A percentile compares a stretch with the other conserved stretches of the same genome.
Conservation (phyloP, 2,113 vertebrate genomes). For the Oryzias woworae region DNA sequence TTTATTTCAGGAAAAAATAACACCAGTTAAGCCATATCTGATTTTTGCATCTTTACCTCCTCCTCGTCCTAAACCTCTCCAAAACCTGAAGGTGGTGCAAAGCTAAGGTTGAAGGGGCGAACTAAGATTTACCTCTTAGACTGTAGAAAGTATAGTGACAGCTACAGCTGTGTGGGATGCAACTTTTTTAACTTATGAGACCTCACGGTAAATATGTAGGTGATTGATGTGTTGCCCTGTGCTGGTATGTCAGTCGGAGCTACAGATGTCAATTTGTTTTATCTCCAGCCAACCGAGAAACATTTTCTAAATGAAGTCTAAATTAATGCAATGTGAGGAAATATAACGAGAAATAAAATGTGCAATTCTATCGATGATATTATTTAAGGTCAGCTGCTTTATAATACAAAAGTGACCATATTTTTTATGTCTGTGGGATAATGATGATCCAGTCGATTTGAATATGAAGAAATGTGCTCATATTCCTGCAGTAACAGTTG, state of each 20-base stretch:
- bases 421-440: slow-evolving; percentile 4
- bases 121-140: not conserved
- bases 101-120: too few relatives aligned
- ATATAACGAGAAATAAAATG: slow-evolving; percentile 52
- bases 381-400: slow-evolving; percentile 13
- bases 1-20: too few relatives aligned
- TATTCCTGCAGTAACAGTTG: not conserved
- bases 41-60: too few relatives aligned
- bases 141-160: slow-evolving; percentile 51
- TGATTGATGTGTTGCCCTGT: slow-evolving; percentile 29
- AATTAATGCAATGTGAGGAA: slow-evolving; percentile 51
- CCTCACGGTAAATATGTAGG: slow-evolving; percentile 47
- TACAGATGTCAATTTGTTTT: slow-evolving; percentile 53
- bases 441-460: not conserved
- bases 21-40: too few relatives aligned
- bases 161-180: slow-evolving; percentile 35
- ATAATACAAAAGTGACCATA: not conserved
- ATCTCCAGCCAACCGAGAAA: slow-evolving; percentile 50
- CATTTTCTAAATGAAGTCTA: slow-evolving; percentile 65
- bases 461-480: not conserved
- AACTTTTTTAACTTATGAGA: slow-evolving; percentile 36
- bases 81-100: too few relatives aligned
- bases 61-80: too few relatives aligned
- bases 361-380: slow-evolving; percentile 24
- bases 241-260: slow-evolving; percentile 57